phyloP scores from a whole-genome alignment of 2,797 vertebrate genomes.

The Okamejei kenojei region DNA sequence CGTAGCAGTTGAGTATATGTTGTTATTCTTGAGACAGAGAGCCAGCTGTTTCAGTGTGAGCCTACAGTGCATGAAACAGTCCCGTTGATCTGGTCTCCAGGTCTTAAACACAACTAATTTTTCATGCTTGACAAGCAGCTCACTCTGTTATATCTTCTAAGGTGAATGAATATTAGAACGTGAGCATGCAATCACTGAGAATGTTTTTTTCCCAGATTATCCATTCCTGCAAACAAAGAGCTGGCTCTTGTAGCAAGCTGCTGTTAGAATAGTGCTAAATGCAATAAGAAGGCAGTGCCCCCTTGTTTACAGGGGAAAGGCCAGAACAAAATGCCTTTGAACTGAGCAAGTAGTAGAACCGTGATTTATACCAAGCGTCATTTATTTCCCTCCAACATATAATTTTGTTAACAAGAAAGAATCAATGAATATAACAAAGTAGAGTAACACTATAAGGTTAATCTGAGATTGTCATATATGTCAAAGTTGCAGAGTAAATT shows the following conservation, averaged over 20 bases:
- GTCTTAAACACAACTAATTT: background rate
- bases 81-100: background rate
- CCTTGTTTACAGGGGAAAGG: background rate
- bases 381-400: background rate
- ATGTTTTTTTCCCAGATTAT: background rate
- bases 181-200: background rate
- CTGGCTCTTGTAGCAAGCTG: background rate
- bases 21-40: background rate
- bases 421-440: background rate
- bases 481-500: too few relatives aligned
- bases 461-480: background rate
- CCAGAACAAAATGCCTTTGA: background rate
- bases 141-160: background rate
- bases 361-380: background rate
- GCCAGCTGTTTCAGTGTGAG: background rate
- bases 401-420: background rate
- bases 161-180: background rate
- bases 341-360: background rate
- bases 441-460: background rate
- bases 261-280: background rate
- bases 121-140: background rate
- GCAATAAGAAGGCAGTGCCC: background rate
- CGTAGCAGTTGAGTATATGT: background rate
- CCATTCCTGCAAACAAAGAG: background rate
- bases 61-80: background rate